phyloP scores from a whole-genome alignment of 1,140 invertebrate genomes.

The Bombyx mandarina region DNA sequence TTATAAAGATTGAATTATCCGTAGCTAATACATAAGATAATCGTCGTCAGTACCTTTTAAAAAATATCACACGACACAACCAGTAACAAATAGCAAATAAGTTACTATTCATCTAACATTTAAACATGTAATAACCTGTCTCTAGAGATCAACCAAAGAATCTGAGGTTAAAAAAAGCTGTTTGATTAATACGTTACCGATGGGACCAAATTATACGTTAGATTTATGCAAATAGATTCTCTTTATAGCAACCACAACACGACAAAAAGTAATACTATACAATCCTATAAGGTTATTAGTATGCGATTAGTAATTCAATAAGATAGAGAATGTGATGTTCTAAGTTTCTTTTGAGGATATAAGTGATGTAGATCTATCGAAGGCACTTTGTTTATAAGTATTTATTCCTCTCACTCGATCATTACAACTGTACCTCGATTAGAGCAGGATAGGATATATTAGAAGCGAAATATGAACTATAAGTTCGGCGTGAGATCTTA shows the following conservation, averaged over 20 bases:
- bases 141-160: constrained; percentile 34
- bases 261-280: constrained; percentile 40
- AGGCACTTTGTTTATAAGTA: no score
- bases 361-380: no score
- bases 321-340: constrained; percentile 30
- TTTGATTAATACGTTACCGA: constrained; percentile 56
- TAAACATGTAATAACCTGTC: no score
- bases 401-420: no score
- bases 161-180: constrained; percentile 39
- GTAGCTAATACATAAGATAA: no score
- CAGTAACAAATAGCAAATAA: background rate
- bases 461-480: no score
- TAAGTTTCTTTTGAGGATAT: constrained; percentile 15
- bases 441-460: no score
- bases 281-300: constrained; percentile 36
- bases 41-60: no score
- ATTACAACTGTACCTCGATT: no score
- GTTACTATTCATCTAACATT: background rate
- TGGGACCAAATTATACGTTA: constrained; percentile 47
- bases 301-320: constrained; percentile 50
- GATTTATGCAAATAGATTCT: constrained; percentile 46
- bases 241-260: constrained; percentile 50
- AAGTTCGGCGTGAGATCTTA: constrained; percentile 8
- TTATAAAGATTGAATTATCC: no score
- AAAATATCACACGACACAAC: no score